Evolutionary conservation across 2,113 vertebrate species (phyloP).

Genomic region (Otis tarda): DNA sequence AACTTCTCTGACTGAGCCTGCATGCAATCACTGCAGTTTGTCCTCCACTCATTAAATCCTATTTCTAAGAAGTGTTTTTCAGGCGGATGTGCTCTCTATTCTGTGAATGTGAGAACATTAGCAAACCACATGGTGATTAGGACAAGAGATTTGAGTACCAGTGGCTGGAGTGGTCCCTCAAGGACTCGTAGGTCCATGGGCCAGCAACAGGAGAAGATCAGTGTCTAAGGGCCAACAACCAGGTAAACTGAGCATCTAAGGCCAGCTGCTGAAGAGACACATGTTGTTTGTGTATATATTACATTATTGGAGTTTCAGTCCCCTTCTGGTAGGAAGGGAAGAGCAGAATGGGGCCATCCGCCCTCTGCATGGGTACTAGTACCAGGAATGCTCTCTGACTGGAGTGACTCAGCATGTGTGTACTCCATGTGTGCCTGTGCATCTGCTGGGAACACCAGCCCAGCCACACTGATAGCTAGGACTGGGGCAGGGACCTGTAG

Average conservation of each 20-base stretch:
- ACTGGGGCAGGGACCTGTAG: neutral
- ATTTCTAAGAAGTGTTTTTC: neutral
- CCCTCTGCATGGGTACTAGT: neutral
- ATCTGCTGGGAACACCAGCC: neutral
- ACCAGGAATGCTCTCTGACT: neutral
- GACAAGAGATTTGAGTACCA: neutral
- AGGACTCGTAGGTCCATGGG: neutral
- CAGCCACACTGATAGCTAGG: accelerated
- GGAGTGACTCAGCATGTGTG: accelerated
- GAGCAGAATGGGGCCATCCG: neutral
- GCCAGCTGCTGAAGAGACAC: neutral
- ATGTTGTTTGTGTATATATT: neutral
- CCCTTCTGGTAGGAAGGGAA: neutral
- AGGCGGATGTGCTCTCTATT: neutral
- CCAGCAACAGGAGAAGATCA: neutral
- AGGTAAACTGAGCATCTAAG: neutral
- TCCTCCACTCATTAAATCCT: neutral
- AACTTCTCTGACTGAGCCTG: neutral
- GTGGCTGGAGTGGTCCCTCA: neutral
- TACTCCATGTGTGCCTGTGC: accelerated
- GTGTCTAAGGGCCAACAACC: neutral
- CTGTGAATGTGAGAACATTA: neutral
- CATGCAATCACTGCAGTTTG: neutral
- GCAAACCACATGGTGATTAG: neutral
- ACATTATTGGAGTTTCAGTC: neutral